phyloP scores from a whole-genome alignment of 2,113 vertebrate species.

The Xenopus laevis region DNA sequence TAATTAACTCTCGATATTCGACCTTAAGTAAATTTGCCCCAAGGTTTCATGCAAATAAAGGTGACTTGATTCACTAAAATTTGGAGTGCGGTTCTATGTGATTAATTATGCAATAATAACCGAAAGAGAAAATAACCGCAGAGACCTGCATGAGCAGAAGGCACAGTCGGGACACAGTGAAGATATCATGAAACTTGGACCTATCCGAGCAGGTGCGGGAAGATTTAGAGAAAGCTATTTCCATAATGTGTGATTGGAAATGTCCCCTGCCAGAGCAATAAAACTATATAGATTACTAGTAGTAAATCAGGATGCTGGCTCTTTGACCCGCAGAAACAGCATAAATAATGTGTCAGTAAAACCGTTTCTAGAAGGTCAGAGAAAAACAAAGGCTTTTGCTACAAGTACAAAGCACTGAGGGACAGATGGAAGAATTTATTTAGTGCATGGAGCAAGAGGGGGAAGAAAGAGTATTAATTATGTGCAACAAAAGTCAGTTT shows the following conservation, averaged over 20 bases:
- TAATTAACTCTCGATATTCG: no score
- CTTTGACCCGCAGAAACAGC: conserved; percentile 15
- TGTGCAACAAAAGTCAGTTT: no score
- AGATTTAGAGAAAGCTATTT: conserved; percentile 11
- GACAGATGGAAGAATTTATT: neutral
- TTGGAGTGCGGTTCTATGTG: no score
- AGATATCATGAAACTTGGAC: neutral
- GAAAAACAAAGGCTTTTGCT: neutral
- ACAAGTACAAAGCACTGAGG: neutral
- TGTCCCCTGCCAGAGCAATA: neutral
- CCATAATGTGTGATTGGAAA: conserved; percentile 25
- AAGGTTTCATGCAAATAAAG: no score
- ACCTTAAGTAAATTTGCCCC: no score
- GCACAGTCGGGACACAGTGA: neutral
- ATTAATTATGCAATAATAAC: no score
- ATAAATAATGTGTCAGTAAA: conserved; percentile 29
- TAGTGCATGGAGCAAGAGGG: conserved; percentile 3
- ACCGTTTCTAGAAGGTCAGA: conserved; percentile 7
- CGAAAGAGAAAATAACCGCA: no score
- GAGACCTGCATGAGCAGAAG: no score
- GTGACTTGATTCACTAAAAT: no score
- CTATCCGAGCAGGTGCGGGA: neutral
- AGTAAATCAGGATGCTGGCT: conserved; percentile 35
- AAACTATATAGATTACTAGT: neutral
- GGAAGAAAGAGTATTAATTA: no score